Conservation (phyloP, 2,797 vertebrate genomes). For the Sebastes vulpes region DNA sequence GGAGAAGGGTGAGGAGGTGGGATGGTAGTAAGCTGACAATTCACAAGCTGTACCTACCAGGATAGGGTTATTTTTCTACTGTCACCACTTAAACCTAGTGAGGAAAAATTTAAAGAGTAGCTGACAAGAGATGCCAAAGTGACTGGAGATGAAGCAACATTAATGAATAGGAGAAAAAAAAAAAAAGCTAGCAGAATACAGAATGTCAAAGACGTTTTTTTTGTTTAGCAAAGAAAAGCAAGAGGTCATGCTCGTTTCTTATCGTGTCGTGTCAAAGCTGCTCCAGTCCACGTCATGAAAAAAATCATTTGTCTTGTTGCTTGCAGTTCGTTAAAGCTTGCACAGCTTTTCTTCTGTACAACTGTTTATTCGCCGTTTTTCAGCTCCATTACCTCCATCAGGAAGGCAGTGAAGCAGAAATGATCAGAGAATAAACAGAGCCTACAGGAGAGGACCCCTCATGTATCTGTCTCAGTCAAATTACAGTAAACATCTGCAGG, state of each 20-base stretch:
- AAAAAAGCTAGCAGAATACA: constrained; percentile 69
- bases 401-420: background rate
- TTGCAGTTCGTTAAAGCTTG: background rate
- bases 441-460: background rate
- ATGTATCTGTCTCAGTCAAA: background rate
- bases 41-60: constrained; percentile 89
- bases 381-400: background rate
- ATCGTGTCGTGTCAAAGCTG: background rate
- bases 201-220: constrained; percentile 55
- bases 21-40: constrained; percentile 76
- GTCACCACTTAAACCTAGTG: constrained; percentile 91
- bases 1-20: background rate
- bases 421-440: constrained; percentile 9
- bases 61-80: constrained; percentile 88
- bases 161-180: constrained; percentile 62
- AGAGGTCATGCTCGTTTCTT: constrained; percentile 50
- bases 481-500: background rate
- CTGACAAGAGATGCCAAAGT: constrained; percentile 86
- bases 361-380: background rate
- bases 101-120: constrained; percentile 88
- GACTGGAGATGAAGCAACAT: constrained; percentile 81
- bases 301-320: background rate
- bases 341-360: background rate
- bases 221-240: constrained; percentile 42
- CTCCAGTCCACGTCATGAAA: background rate